Evolutionary conservation across 2,113 vertebrate genomes (phyloP).

Genomic region (Oryzias curvinotus): DNA sequence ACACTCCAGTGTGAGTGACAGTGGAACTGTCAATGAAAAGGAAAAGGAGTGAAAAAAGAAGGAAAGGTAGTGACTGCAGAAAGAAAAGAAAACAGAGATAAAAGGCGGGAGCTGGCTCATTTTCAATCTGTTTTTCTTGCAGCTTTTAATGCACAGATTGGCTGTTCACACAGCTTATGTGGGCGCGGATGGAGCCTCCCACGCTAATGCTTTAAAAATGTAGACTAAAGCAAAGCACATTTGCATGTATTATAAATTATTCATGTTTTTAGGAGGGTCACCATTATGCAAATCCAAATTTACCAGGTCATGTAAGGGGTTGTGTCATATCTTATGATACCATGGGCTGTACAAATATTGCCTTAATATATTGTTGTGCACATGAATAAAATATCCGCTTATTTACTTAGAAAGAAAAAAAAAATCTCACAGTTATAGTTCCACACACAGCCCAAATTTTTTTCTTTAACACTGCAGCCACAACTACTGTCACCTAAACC

Average conservation of each 20-base stretch:
- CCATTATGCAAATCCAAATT: conserved; percentile 19
- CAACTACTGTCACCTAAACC: neutral
- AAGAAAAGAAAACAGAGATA: conserved; percentile 11
- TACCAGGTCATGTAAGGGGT: conserved; percentile 31
- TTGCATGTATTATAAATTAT: conserved; percentile 42
- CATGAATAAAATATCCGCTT: conserved; percentile 8
- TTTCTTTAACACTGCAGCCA: neutral
- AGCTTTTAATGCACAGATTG: conserved; percentile 2
- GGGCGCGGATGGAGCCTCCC: conserved; percentile 12
- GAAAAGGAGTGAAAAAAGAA: conserved; percentile 18
- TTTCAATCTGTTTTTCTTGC: conserved; percentile 2
- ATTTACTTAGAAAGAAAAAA: neutral
- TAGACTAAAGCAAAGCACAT: conserved; percentile 30
- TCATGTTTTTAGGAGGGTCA: conserved; percentile 27
- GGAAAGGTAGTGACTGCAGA: conserved; percentile 35
- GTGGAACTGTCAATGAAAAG: conserved; percentile 26
- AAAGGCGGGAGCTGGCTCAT: conserved; percentile 3
- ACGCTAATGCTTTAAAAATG: conserved; percentile 20
- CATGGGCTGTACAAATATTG: conserved; percentile 11
- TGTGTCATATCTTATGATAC: conserved; percentile 13
- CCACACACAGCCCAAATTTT: neutral
- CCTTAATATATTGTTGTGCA: conserved; percentile 8
- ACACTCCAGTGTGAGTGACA: conserved; percentile 30
- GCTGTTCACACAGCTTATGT: conserved; percentile 14
- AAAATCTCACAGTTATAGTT: neutral